phyloP scores from a whole-genome alignment of 2,113 vertebrate species.

The Thalassarche chlororhynchos region DNA sequence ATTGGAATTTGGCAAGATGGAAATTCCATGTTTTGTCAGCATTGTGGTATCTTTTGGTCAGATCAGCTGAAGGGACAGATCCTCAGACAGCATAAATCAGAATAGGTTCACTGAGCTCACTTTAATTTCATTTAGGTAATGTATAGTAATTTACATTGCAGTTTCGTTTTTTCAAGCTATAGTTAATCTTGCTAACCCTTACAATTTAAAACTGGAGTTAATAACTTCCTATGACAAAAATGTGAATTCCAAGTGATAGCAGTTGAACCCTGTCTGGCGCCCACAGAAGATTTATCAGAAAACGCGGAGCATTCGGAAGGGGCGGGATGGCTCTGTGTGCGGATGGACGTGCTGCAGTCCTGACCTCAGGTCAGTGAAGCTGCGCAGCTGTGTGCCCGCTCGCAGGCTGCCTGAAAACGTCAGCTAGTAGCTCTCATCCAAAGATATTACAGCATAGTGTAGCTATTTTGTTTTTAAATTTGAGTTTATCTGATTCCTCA shows the following conservation, averaged over 20 bases:
- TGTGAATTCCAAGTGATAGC: background rate
- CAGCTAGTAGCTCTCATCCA: background rate
- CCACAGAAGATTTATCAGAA: background rate
- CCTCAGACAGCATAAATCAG: background rate
- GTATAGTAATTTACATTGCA: background rate
- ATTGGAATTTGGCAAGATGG: background rate
- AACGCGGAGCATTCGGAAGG: fast-evolving
- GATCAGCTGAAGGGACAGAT: background rate
- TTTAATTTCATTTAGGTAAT: background rate
- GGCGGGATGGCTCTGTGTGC: fast-evolving
- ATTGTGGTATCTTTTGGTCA: background rate
- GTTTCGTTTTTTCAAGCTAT: background rate
- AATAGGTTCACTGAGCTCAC: background rate
- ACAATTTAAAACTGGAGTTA: background rate
- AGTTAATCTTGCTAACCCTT: background rate
- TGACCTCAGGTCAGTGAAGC: background rate
- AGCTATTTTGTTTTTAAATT: slow-evolving; percentile 50
- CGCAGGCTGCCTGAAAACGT: background rate
- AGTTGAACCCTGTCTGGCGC: background rate
- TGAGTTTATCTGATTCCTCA: background rate
- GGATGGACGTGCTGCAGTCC: background rate
- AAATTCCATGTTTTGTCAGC: background rate
- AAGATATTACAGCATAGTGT: slow-evolving; percentile 15
- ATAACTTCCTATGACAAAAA: background rate
- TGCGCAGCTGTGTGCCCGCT: background rate